A percentile compares a stretch with the other conserved stretches of the same genome.
phyloP scores from a whole-genome alignment of 2,888 invertebrate genomes.

The Euplagia quadripunctaria region DNA sequence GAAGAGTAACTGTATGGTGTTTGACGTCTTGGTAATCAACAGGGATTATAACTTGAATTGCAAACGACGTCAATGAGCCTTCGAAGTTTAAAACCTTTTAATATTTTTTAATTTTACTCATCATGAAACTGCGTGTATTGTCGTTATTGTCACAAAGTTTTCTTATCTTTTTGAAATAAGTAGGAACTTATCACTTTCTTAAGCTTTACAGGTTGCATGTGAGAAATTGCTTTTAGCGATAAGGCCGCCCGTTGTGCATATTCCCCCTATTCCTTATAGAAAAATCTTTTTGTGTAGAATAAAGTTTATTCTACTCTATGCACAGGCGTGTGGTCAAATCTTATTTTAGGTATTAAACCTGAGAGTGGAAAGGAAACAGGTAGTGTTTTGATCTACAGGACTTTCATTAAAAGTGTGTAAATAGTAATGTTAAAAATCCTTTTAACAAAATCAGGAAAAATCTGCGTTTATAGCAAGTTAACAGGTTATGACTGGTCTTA shows the following conservation, averaged over 20 bases:
- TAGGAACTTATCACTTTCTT: too few species aligned
- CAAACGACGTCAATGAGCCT: not conserved
- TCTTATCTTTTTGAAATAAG: too few species aligned
- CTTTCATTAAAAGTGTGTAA: too few species aligned
- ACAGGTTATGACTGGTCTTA: not conserved
- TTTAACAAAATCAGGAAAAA: not conserved
- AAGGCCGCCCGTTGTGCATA: too few species aligned
- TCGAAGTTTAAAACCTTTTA: not conserved
- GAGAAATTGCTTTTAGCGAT: too few species aligned
- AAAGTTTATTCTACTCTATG: not conserved
- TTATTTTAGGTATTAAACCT: not conserved
- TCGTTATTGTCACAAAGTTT: not conserved
- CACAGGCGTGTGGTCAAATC: not conserved
- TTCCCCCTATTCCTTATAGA: too few species aligned
- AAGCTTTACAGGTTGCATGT: too few species aligned
- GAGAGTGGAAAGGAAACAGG: too few species aligned
- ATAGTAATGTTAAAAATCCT: not conserved
- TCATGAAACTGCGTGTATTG: not conserved
- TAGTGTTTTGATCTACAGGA: too few species aligned
- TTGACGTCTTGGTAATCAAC: not conserved
- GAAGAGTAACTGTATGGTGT: conserved; percentile 21
- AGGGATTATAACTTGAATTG: not conserved
- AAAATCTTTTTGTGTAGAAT: too few species aligned
- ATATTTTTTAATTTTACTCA: not conserved
- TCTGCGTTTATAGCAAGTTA: not conserved